Percentiles rank a stretch among this genome's conserved stretches.
Evolutionary conservation across 2,888 invertebrate species (phyloP).

Genomic region (Drosophila meridiana): DNA sequence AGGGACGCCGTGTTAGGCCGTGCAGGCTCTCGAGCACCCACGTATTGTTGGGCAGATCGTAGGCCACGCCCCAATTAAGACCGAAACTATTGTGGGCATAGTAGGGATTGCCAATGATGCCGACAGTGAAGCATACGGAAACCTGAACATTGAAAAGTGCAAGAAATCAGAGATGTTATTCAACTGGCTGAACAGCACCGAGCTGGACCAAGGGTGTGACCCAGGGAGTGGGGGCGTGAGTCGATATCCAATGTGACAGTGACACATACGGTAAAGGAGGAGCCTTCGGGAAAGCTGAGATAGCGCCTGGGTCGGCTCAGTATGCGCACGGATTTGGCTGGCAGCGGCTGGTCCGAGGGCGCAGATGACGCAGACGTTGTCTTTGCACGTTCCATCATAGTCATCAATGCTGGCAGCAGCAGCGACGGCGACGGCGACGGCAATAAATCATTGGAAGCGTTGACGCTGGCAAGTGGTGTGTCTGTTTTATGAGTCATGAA

Average conservation of each 20-base stretch:
- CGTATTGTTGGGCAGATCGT: slow-evolving; percentile 87
- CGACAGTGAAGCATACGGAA: slow-evolving; percentile 88
- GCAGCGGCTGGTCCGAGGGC: slow-evolving; percentile 3
- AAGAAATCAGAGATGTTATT: slow-evolving; percentile 19
- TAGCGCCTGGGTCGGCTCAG: slow-evolving; percentile 83
- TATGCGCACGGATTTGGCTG: slow-evolving; percentile 34
- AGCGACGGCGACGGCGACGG: slow-evolving; percentile 32
- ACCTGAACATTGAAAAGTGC: slow-evolving; percentile 73
- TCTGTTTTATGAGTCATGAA: slow-evolving; percentile 42
- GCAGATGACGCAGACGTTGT: slow-evolving; percentile 27
- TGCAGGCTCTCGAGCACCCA: slow-evolving; percentile 85
- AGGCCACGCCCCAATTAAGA: slow-evolving; percentile 90
- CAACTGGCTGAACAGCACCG: not conserved
- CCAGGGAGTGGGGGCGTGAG: no score
- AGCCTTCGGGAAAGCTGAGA: slow-evolving; percentile 87
- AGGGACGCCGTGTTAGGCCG: slow-evolving; percentile 73
- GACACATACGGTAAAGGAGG: slow-evolving; percentile 86
- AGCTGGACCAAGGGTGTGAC: not conserved
- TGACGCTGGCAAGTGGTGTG: slow-evolving; percentile 33
- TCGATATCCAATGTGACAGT: slow-evolving; percentile 12
- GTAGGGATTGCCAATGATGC: slow-evolving; percentile 87
- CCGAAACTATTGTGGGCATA: slow-evolving; percentile 88
- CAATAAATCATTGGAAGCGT: slow-evolving; percentile 73
- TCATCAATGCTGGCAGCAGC: slow-evolving; percentile 66
- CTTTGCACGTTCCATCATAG: slow-evolving; percentile 73